phyloP scores from a whole-genome alignment of 2,888 invertebrate genomes.

The Drosophila parthenogenetica region DNA sequence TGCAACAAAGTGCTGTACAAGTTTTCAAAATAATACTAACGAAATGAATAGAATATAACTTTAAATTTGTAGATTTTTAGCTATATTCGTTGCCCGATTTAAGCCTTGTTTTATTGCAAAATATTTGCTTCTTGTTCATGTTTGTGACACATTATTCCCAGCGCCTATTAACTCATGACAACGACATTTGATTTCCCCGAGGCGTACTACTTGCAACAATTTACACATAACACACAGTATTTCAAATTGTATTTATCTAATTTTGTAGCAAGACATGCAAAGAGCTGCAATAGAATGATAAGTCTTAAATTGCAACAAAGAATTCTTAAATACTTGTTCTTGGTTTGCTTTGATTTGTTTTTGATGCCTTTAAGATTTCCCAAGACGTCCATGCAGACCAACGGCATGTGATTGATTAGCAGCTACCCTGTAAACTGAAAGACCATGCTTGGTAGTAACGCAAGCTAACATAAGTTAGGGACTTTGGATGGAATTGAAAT shows the following conservation, averaged over 20 bases:
- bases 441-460: neutral
- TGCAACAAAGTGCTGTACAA: neutral
- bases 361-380: constrained; percentile 47
- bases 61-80: neutral
- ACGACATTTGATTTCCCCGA: constrained; percentile 68
- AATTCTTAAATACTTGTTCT: constrained; percentile 12
- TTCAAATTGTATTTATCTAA: constrained; percentile 75
- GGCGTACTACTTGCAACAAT: constrained; percentile 63
- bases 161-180: constrained; percentile 72
- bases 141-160: constrained; percentile 54
- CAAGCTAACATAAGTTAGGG: constrained; percentile 34
- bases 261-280: constrained; percentile 61
- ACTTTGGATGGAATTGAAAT: constrained; percentile 36
- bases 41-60: neutral
- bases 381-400: constrained; percentile 15
- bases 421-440: neutral
- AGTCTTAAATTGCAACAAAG: constrained; percentile 33
- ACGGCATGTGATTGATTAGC: constrained; percentile 13
- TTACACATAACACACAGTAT: constrained; percentile 55
- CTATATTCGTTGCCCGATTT: neutral
- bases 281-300: constrained; percentile 1
- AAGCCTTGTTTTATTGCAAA: constrained; percentile 52
- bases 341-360: constrained; percentile 19
- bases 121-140: constrained; percentile 1
- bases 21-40: neutral